Evolutionary conservation across 2,888 invertebrate species (phyloP).

Genomic region (Dicranocentrus wangi): DNA sequence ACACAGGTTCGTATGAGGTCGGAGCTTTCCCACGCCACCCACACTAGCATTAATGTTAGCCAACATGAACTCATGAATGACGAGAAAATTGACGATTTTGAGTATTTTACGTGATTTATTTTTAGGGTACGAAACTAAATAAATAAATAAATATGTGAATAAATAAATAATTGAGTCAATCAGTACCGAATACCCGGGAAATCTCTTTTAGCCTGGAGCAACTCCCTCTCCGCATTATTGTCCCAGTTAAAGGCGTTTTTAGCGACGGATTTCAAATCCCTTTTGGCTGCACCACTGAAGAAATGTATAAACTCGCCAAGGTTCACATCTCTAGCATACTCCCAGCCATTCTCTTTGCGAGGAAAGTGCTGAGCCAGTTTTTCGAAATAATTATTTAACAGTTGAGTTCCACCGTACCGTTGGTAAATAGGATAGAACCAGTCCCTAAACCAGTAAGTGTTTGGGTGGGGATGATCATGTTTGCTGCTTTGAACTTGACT

Average conservation of each 20-base stretch:
- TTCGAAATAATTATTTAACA: conserved; percentile 54
- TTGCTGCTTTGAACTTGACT: conserved; percentile 16
- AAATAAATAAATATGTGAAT: too few relatives aligned
- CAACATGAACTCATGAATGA: neutral
- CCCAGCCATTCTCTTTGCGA: conserved; percentile 47
- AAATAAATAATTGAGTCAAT: neutral
- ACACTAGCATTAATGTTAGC: neutral
- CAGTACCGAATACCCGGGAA: conserved; percentile 54
- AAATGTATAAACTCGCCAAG: conserved; percentile 68
- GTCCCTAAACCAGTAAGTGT: conserved; percentile 66
- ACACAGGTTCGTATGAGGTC: neutral
- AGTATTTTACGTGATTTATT: conserved; percentile 8
- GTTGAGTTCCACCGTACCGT: conserved; percentile 36
- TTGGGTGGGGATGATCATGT: conserved; percentile 54
- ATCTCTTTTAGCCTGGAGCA: conserved; percentile 48
- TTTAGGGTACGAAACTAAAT: neutral
- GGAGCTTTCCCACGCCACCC: neutral
- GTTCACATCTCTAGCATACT: conserved; percentile 58
- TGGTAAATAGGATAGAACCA: conserved; percentile 65
- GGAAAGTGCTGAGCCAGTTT: conserved; percentile 62
- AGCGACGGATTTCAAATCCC: conserved; percentile 44
- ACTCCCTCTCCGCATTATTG: conserved; percentile 39
- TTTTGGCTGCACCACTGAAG: conserved; percentile 63
- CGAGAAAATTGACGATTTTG: neutral
- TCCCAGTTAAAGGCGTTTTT: conserved; percentile 59